A percentile compares a stretch with the other conserved stretches of the same genome.
Conservation (phyloP, 2,797 vertebrate genomes). For the Notolepis coatsorum region DNA sequence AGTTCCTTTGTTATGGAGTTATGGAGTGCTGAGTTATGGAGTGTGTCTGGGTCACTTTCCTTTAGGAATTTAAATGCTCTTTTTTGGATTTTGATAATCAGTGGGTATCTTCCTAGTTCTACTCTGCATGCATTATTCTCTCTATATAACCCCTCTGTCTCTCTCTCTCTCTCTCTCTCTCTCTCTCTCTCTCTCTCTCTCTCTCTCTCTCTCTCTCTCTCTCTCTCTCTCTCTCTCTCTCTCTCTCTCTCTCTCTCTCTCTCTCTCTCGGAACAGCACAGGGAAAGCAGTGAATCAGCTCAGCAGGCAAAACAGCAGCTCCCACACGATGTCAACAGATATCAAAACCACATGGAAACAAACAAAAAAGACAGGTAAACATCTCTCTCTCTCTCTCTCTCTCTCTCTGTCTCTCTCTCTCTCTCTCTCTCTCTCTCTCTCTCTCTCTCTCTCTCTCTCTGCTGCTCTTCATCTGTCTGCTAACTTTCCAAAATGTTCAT, state of each 20-base stretch:
- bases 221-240: background rate
- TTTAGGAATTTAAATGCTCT: no score
- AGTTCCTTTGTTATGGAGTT: no score
- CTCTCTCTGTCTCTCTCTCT: background rate
- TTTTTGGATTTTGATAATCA: no score
- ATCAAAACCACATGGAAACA: background rate
- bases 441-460: background rate
- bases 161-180: background rate
- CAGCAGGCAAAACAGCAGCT: no score
- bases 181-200: background rate
- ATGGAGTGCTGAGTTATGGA: no score
- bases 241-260: background rate
- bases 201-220: background rate
- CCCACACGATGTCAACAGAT: no score
- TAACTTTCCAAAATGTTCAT: constrained; percentile 32
- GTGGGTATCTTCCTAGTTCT: no score
- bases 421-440: background rate
- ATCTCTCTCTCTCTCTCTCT: background rate
- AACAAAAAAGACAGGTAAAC: background rate
- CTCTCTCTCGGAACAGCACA: no score
- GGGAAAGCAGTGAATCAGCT: no score
- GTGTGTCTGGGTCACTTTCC: no score
- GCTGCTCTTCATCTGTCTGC: constrained; percentile 18
- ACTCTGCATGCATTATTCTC: no score
- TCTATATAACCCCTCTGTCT: background rate